Conservation (phyloP, 2,797 vertebrate species). For the Neomorphus geoffroyi region DNA sequence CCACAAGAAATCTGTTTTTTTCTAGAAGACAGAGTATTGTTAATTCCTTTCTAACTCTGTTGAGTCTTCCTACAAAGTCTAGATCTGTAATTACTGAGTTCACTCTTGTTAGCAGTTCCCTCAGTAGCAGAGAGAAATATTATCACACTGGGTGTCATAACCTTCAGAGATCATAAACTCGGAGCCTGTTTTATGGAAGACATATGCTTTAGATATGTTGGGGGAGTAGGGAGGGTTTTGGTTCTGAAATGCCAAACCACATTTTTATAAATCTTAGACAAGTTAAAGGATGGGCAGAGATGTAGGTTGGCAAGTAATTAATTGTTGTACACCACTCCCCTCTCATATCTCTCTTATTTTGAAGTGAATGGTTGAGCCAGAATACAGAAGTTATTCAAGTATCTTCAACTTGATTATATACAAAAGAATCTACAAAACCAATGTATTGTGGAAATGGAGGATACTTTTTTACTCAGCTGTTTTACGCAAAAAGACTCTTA, state of each 20-base stretch:
- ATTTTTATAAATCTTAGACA: background rate
- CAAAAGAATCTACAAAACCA: background rate
- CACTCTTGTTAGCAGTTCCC: background rate
- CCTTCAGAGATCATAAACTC: background rate
- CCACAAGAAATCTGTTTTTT: background rate
- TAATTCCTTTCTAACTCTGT: background rate
- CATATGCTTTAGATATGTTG: background rate
- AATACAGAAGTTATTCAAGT: background rate
- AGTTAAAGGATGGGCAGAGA: background rate
- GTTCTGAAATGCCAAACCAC: background rate
- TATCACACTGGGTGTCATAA: background rate
- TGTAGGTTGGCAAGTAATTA: background rate
- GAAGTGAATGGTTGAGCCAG: background rate
- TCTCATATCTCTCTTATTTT: background rate
- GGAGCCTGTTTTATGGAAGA: background rate
- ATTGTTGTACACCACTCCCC: background rate
- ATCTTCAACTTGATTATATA: background rate
- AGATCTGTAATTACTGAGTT: background rate
- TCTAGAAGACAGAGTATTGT: background rate
- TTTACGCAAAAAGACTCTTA: background rate
- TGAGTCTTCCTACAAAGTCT: background rate
- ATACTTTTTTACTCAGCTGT: background rate
- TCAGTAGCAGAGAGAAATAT: background rate
- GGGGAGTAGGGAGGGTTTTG: background rate
- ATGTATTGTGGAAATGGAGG: background rate